A percentile compares a stretch with the other conserved stretches of the same genome.
Conservation (phyloP, 1,140 invertebrate genomes). For the Lepidostoma basale region DNA sequence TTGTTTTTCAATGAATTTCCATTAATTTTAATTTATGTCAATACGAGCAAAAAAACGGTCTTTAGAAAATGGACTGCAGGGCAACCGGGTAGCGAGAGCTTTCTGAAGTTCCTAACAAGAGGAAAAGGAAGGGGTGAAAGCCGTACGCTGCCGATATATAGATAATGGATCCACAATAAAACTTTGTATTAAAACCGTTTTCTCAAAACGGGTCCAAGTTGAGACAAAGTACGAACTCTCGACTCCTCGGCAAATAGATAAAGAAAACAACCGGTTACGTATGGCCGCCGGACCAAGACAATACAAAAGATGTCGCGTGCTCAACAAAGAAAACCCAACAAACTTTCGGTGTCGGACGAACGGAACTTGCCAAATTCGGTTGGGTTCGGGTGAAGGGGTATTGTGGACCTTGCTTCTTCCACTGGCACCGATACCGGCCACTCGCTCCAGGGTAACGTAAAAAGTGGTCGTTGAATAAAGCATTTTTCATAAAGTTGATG, state of each 20-base stretch:
- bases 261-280: constrained; percentile 26
- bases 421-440: neutral
- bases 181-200: constrained; percentile 34
- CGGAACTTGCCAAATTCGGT: constrained; percentile 30
- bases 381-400: neutral
- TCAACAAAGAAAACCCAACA: constrained; percentile 24
- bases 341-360: constrained; percentile 21
- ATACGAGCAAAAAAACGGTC: too few species aligned
- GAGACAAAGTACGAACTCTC: constrained; percentile 25
- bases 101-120: neutral
- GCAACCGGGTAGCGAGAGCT: too few species aligned
- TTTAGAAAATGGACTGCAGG: too few species aligned
- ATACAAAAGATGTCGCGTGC: constrained; percentile 27
- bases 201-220: constrained; percentile 20
- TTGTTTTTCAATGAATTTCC: too few species aligned
- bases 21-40: too few species aligned
- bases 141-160: constrained; percentile 18
- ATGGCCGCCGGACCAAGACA: constrained; percentile 29
- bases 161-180: constrained; percentile 27
- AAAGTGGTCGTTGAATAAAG: too few species aligned
- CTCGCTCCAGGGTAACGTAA: too few species aligned
- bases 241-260: constrained; percentile 9
- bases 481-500: too few species aligned
- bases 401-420: neutral
- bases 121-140: neutral